Evolutionary conservation across 2,797 vertebrate genomes (phyloP).

Genomic region (Tenualosa ilisha): DNA sequence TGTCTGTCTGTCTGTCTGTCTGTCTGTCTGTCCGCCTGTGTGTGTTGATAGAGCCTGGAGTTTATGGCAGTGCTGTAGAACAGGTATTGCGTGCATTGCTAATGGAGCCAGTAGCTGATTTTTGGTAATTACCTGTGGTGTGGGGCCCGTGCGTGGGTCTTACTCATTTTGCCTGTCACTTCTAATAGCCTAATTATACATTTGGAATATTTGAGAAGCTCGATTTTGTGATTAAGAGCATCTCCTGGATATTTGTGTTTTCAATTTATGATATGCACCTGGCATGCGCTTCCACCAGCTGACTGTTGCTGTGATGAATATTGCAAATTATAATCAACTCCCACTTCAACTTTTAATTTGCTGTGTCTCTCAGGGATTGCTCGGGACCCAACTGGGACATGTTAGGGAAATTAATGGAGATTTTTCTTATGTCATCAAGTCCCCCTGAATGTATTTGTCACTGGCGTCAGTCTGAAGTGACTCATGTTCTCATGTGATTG

Average conservation of each 20-base stretch:
- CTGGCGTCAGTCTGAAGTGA: constrained; percentile 20
- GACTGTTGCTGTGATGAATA: constrained; percentile 11
- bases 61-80: background rate
- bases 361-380: constrained; percentile 1
- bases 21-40: too few species aligned
- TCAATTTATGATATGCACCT: constrained; percentile 8
- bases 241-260: constrained; percentile 13
- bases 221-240: background rate
- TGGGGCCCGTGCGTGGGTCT: background rate
- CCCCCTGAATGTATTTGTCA: background rate
- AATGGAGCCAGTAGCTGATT: background rate
- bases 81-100: background rate
- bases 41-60: too few species aligned
- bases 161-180: background rate
- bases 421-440: background rate
- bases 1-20: too few species aligned
- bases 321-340: constrained; percentile 9
- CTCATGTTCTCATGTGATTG: constrained; percentile 37
- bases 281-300: background rate
- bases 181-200: background rate
- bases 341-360: constrained; percentile 14
- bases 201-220: background rate
- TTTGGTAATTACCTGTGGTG: background rate
- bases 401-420: background rate
- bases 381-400: background rate